Base-by-base conservation (phyloP, 2,888 invertebrate species). In the Troides oblongomaculatus region DNA sequence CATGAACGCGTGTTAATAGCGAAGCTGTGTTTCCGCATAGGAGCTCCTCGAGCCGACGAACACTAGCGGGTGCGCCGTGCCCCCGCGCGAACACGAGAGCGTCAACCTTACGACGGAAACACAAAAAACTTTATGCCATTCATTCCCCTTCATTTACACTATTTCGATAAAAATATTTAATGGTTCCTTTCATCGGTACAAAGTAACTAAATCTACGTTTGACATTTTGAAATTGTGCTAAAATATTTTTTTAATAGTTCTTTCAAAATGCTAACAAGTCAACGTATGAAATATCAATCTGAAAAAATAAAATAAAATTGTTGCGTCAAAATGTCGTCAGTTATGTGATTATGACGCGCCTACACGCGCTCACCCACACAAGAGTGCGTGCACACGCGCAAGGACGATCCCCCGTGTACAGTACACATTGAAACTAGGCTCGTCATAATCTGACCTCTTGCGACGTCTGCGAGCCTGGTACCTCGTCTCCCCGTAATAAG, bases 21-120 rank as follows among this genome's bases (percentile, higher is more conserved):
- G 84, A 88, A 87, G 85, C 84, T 86, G 85, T 86, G 89, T 91
- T 92, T 92, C 92, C 92, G 92, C 92, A 88, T 90, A 90, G 88
- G 88, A 86, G 84, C 84, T 86, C 87, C 85, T 79, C 84, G 82
- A 85, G 86, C 82, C 85, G 86, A 88, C 88, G 86, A 86, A 86
- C 88, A 86, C 81, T 80, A 80, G 79, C 86, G 84, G 83, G 84
- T 84, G 85, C 84, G 85, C 82, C 86, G 84, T 84, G 86, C 84
- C 85, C 84, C 84, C 86, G 87, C 89, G 87, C 86, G 89, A 88
- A 88, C 88, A 84, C 77, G 88, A 85, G 91, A 90, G 85, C 92
- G 90, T 87, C 90, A 92, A 92, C 91, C 92, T 92, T 90, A 89
- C 87, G 83, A 17, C 50, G 50, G 43, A 89, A 90, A 89, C 89